Evolutionary conservation across 2,113 vertebrate species (phyloP), one percentile per base, ranked within the genome.

Genomic region (Neolamprologus kungweensis): DNA sequence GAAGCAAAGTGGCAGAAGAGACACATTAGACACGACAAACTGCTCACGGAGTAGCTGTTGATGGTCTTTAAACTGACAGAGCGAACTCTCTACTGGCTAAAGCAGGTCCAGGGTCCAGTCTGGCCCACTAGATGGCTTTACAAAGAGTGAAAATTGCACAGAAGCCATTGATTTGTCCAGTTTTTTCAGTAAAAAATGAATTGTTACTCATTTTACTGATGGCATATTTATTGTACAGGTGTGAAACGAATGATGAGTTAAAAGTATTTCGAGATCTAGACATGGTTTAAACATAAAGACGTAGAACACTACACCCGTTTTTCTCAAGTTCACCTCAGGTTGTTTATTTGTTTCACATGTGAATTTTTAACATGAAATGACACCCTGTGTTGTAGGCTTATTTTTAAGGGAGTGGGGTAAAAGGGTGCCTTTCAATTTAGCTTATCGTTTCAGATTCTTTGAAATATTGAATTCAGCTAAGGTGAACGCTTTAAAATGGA

Each of bases 161-260:
- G 14, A 75, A 47, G 14, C 3, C 6, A 75, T 28, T 45, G 0
- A 73, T 26, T 45, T 9, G 21, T 73, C 13, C 9, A 17, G 5
- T 17, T 73, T 73, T n/a, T 73, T 50, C 4, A 50, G 71, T 31
- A 47, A 73, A 73, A 73, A 10, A 17, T 47, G 7, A 42, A 28
- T 31, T 19, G 14, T 17, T 45, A 10, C 8, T 73, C 2, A 45
- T 75, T 47, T 47, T 26, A 47, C 26, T 12, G 21, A 75, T 19
- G 21, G 6, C 16, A 50, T 28, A 17, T 28, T 19, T 50, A 47
- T 7, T 75, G 26, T 45, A 47, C 42, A 31, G 23, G 23, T 75
- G 0, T 31, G 23, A 31, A 50, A 75, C 6, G 9, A 11, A 75
- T 47, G 14, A 1, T 17, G 6, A 47, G n/a, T 42, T 26, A 0